Evolutionary conservation across 2,888 invertebrate species (phyloP).

Genomic region (Iselma pallidipennis): DNA sequence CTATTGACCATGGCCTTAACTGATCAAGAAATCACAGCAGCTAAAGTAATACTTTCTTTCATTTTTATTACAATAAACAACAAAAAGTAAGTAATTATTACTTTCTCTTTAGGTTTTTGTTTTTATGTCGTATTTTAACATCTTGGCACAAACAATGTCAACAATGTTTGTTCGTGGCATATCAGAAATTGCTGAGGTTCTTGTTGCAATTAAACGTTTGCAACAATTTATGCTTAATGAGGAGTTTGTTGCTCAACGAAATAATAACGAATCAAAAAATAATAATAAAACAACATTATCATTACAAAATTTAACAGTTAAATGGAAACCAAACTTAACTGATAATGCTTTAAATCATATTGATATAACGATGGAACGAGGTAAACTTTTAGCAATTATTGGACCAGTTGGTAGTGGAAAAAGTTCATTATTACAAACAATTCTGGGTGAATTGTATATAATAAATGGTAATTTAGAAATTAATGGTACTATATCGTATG

Average conservation of each 20-base stretch:
- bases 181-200: constrained; percentile 56
- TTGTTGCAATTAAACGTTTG: constrained; percentile 55
- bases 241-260: constrained; percentile 45
- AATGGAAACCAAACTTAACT: constrained; percentile 47
- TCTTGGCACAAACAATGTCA: constrained; percentile 62
- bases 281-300: constrained; percentile 26
- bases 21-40: constrained; percentile 70
- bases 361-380: constrained; percentile 42
- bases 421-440: constrained; percentile 70
- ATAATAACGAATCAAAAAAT: constrained; percentile 36
- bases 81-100: constrained; percentile 14
- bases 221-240: constrained; percentile 52
- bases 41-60: constrained; percentile 60
- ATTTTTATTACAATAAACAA: too few relatives aligned
- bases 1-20: constrained; percentile 70
- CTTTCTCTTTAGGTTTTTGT: constrained; percentile 58
- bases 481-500: constrained; percentile 71
- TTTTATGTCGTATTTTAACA: constrained; percentile 61
- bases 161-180: constrained; percentile 61
- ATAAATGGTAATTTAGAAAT: constrained; percentile 65
- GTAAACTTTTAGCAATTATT: constrained; percentile 59
- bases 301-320: constrained; percentile 46
- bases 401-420: constrained; percentile 67
- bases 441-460: constrained; percentile 68
- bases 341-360: constrained; percentile 49